Conservation (phyloP, 2,797 vertebrate species). For the Merluccius polli region DNA sequence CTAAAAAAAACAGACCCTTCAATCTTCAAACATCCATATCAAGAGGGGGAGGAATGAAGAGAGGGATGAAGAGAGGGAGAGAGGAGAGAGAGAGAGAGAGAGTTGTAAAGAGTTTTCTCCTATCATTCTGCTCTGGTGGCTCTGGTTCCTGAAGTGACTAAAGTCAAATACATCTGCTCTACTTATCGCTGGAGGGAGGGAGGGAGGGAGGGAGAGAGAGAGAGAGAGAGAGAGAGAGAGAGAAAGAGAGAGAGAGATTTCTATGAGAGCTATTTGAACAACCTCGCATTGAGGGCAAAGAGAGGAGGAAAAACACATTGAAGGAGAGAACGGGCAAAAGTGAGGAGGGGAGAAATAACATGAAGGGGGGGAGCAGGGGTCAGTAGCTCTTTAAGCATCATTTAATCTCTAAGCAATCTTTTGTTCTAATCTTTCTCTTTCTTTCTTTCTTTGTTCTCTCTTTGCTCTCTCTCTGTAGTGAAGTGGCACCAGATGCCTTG, state of each 20-base stretch:
- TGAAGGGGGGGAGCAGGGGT: not conserved
- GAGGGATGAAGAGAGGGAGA: not conserved
- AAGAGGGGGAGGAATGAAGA: not conserved
- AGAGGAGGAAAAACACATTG: not conserved
- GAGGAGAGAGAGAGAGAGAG: not conserved
- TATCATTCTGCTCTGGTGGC: not conserved
- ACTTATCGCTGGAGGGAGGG: constrained; percentile 79
- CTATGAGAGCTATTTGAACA: not conserved
- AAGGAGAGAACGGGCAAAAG: not conserved
- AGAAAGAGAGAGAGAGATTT: constrained; percentile 3
- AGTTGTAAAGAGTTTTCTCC: not conserved
- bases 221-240: not conserved
- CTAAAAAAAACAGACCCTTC: not conserved
- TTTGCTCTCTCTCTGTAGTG: not conserved
- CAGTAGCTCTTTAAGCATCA: not conserved
- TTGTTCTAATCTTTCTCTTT: not conserved
- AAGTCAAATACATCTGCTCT: constrained; percentile 1
- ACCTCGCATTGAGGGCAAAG: not conserved
- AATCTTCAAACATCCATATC: not conserved
- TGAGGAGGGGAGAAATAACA: not conserved
- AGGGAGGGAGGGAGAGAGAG: constrained; percentile 61
- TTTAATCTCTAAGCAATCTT: not conserved
- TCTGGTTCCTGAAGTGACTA: not conserved
- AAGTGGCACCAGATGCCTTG: not conserved
- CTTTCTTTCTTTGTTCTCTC: not conserved